phyloP scores from a whole-genome alignment of 64 coral and sea anemone genomes.

The Montipora cactus region DNA sequence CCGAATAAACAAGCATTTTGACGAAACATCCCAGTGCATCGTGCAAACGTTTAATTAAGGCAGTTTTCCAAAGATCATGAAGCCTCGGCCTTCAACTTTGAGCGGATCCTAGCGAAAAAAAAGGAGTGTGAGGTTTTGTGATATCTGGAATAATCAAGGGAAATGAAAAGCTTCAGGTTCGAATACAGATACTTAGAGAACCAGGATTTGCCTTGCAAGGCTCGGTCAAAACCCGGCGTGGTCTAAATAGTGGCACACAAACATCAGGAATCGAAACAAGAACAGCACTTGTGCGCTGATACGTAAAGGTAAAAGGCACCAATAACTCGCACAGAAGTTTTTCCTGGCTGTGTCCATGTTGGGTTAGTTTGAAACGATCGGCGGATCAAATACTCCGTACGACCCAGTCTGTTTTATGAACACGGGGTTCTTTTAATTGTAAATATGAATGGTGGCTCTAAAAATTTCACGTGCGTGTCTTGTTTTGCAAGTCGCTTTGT shows the following conservation, averaged over 20 bases:
- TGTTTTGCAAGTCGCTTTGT: not conserved
- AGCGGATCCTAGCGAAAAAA: too few species aligned
- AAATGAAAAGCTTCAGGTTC: slow-evolving; percentile 98
- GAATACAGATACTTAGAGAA: slow-evolving; percentile 99
- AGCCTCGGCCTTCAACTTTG: too few species aligned
- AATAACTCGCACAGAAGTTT: slow-evolving; percentile 32
- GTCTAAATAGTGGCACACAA: slow-evolving; percentile 43
- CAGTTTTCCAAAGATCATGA: too few species aligned
- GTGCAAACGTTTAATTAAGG: too few species aligned
- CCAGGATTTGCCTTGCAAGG: slow-evolving; percentile 89
- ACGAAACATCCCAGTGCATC: too few species aligned
- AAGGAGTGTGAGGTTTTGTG: too few species aligned
- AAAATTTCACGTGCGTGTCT: slow-evolving; percentile 72
- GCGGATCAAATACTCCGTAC: slow-evolving; percentile 70
- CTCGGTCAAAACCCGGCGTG: slow-evolving; percentile 39
- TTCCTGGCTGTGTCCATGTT: slow-evolving; percentile 47
- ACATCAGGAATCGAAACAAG: slow-evolving; percentile 6
- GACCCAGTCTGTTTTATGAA: slow-evolving; percentile 93
- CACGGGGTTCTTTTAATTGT: slow-evolving; percentile 98
- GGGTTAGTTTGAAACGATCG: slow-evolving; percentile 70
- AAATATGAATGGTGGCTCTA: slow-evolving; percentile 99
- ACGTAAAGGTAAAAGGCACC: not conserved
- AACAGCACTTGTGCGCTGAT: slow-evolving; percentile 11
- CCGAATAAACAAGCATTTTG: too few species aligned
- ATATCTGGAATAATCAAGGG: slow-evolving; percentile 2